These are phyloP conservation scores for Acromyrmex echinatior DNA, from an alignment of 1,140 invertebrate species.

Conservation along the genomic window DNA sequence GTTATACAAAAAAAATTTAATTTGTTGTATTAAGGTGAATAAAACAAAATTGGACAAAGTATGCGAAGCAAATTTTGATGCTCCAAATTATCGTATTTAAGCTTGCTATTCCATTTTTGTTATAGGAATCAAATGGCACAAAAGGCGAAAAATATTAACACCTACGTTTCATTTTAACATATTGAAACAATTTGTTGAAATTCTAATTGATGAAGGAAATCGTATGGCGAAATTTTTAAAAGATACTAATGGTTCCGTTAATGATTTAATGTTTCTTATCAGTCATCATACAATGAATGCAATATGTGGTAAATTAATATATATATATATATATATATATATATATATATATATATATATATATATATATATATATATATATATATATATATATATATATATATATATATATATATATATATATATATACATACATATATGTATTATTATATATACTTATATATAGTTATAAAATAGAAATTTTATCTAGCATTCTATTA, in stretches of 20 bases:
- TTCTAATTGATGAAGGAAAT: conserved; percentile 76
- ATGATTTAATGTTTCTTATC: conserved; percentile 89
- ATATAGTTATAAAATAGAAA: too few species aligned
- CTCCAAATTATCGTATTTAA: neutral
- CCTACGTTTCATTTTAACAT: conserved; percentile 97
- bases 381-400: too few species aligned
- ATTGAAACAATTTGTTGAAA: conserved; percentile 90
- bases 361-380: too few species aligned
- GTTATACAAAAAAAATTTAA: neutral
- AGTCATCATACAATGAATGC: conserved; percentile 88
- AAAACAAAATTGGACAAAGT: neutral
- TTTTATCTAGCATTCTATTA: too few species aligned
- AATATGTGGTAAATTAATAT: neutral
- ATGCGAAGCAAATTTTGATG: neutral
- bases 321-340: too few species aligned
- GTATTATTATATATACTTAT: too few species aligned
- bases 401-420: too few species aligned
- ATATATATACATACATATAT: too few species aligned
- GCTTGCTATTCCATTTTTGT: neutral
- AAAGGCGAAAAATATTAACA: conserved; percentile 93
- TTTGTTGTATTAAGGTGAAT: neutral
- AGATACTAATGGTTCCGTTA: conserved; percentile 71
- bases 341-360: too few species aligned
- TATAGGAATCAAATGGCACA: conserved; percentile 92
- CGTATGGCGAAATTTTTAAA: conserved; percentile 39